These are phyloP conservation scores for Paragorgia papillata DNA, from an alignment of 92 coral and sea anemone genomes.

Conservation along the genomic window DNA sequence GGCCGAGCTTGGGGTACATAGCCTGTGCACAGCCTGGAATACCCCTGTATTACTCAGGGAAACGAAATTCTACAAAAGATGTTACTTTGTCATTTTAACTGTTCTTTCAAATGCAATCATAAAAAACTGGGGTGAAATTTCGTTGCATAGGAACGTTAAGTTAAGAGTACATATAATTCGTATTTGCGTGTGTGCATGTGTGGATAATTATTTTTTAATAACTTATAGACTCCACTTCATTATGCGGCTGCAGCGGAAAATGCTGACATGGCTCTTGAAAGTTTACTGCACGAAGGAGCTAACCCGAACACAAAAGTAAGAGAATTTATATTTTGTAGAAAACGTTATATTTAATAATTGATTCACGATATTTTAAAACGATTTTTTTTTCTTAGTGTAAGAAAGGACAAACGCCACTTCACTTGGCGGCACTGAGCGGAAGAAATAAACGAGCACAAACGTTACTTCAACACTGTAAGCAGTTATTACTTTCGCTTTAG, in stretches of 20 bases:
- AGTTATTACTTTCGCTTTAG: neutral
- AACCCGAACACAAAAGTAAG: constrained; percentile 87
- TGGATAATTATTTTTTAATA: no score
- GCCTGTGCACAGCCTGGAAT: no score
- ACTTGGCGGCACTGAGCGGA: constrained; percentile 95
- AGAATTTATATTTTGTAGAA: constrained; percentile 32
- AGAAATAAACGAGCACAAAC: constrained; percentile 93
- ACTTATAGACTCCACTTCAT: constrained; percentile 85
- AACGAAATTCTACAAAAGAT: no score
- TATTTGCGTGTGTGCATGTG: no score
- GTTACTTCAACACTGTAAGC: constrained; percentile 83
- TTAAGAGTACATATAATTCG: no score
- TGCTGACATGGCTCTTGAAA: constrained; percentile 93
- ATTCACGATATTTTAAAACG: neutral
- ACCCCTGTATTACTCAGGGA: no score
- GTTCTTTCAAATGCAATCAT: no score
- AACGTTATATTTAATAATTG: neutral
- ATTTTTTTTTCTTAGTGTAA: constrained; percentile 65
- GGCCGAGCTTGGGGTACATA: no score
- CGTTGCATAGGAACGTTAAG: no score
- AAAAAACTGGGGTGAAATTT: no score
- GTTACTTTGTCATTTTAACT: no score
- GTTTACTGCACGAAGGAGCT: constrained; percentile 90
- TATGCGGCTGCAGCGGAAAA: constrained; percentile 93
- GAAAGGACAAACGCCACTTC: constrained; percentile 92